phyloP scores from a whole-genome alignment of 2,888 invertebrate genomes.

The Stenotaenia linearis region DNA sequence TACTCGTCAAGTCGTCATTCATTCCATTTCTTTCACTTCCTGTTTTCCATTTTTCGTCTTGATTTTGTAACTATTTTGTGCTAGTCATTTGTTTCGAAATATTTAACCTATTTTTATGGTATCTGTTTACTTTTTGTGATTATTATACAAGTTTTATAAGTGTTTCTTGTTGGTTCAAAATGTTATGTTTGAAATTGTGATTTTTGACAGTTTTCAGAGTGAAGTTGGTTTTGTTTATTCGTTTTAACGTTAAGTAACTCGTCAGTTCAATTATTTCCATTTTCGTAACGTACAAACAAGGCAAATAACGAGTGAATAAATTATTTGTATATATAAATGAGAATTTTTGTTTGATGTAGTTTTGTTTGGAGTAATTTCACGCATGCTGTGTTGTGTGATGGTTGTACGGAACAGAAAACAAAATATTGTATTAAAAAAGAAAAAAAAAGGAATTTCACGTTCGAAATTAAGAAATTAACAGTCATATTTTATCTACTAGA shows the following conservation, averaged over 20 bases:
- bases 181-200: not conserved
- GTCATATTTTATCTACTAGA: not conserved
- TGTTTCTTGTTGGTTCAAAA: not conserved
- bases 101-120: not conserved
- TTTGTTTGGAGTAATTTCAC: no score
- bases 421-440: no score
- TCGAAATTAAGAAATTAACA: not conserved
- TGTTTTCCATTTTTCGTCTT: not conserved
- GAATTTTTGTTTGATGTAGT: no score
- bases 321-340: no score
- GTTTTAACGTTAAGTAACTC: not conserved
- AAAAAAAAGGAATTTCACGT: not conserved
- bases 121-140: not conserved
- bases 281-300: no score
- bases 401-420: no score
- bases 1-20: not conserved
- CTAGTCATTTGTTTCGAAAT: no score
- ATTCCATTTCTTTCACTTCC: no score
- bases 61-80: not conserved
- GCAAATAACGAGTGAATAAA: no score
- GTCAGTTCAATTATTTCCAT: not conserved
- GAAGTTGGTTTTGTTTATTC: not conserved
- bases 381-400: no score
- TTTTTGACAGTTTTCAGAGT: not conserved
- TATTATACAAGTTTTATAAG: not conserved